Percentiles rank a stretch among this genome's conserved stretches.
Evolutionary conservation across 2,113 vertebrate genomes (phyloP).

Genomic region (Bufo bufo): DNA sequence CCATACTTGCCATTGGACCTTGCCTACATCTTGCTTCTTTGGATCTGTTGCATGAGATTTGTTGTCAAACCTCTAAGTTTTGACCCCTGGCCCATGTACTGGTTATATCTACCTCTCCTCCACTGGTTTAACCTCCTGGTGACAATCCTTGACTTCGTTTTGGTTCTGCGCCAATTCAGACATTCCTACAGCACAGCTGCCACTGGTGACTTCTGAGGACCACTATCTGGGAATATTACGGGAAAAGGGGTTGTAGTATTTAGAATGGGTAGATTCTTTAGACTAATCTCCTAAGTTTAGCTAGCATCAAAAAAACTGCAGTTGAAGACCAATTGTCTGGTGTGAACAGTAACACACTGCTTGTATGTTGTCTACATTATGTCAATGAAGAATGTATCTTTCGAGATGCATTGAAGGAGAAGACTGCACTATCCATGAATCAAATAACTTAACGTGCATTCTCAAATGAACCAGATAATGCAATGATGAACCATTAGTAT

Average conservation of each 20-base stretch:
- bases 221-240: not conserved
- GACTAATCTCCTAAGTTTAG: not conserved
- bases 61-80: too few relatives aligned
- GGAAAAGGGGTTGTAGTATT: not conserved
- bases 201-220: not conserved
- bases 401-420: not conserved
- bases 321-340: not conserved
- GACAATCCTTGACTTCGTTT: too few relatives aligned
- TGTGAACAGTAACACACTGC: not conserved
- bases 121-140: not conserved
- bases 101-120: not conserved
- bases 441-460: not conserved
- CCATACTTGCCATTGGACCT: not conserved
- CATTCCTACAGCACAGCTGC: not conserved
- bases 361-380: not conserved
- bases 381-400: not conserved
- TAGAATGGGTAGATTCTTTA: not conserved
- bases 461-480: not conserved
- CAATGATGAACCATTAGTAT: slow-evolving; percentile 36
- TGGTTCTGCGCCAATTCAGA: not conserved
- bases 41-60: not conserved
- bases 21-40: too few relatives aligned
- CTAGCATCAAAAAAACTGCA: not conserved
- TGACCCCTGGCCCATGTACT: not conserved
- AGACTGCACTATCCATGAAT: not conserved